These are phyloP conservation scores for Drosophila meridionalis DNA, from an alignment of 2,888 invertebrate genomes.

Conservation along the genomic window DNA sequence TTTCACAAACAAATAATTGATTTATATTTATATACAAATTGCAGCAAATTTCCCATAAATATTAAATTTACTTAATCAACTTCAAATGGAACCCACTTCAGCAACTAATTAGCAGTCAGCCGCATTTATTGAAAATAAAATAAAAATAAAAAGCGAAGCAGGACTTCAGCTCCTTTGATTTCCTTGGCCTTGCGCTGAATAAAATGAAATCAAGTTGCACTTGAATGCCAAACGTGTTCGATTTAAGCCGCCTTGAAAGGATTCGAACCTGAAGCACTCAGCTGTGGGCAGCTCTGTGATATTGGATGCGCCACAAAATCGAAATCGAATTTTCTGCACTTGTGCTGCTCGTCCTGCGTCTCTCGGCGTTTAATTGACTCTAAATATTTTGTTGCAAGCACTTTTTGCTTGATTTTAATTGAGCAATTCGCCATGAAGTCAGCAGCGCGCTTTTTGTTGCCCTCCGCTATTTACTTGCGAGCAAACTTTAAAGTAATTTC, in stretches of 20 bases:
- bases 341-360: conserved; percentile 3
- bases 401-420: conserved; percentile 66
- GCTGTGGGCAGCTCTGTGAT: not conserved
- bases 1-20: not conserved
- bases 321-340: conserved; percentile 15
- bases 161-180: not conserved
- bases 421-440: conserved; percentile 50
- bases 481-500: conserved; percentile 73
- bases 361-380: conserved; percentile 67
- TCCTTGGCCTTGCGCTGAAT: not conserved
- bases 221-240: conserved; percentile 28
- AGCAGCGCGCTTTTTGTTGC: conserved; percentile 47
- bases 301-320: conserved; percentile 16
- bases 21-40: not conserved
- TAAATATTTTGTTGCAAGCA: conserved; percentile 66
- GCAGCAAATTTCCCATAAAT: not conserved
- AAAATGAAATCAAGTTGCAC: conserved; percentile 10
- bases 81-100: not conserved
- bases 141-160: not conserved
- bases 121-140: not conserved
- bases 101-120: not conserved
- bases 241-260: conserved; percentile 6
- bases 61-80: not conserved
- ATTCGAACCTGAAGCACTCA: not conserved
- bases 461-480: conserved; percentile 38